Evolutionary conservation across 53 echinoderm and acorn worm species (phyloP), one percentile per base, ranked within the genome.

Genomic region (Holothuria leucospilota): DNA sequence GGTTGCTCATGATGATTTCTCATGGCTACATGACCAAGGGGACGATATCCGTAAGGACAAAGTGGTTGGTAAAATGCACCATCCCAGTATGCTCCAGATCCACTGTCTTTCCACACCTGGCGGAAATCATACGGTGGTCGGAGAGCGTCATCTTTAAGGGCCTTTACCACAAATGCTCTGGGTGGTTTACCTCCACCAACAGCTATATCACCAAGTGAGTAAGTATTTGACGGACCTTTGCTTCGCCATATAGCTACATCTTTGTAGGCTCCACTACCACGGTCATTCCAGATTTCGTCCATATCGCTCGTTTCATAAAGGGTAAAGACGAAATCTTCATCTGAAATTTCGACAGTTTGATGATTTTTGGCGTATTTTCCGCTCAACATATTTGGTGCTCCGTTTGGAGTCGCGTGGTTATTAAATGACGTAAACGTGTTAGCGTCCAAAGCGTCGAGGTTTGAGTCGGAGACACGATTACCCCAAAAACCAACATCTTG

Each of bases 231-330:
- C 1, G 27, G 24, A 16, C 79, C 79, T 20, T 59, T 51, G 18
- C 79, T 79, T 20, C 79, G n/a, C 79, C 79, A 79, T 20, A 79
- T 20, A 30, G 79, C 27, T 27, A 79, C 26, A 79, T 79, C 79
- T 1, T 18, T 56, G 13, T 60, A 0, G 10, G 79, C 79, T 12
- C 79, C 79, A 79, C 79, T 79, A 11, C 59, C 59, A 14, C 79
- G 34, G 34, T 79, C 79, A 59, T 79, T 79, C 79, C 79, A 79
- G 23, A 79, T 60, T 79, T 79, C 79, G 61, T 79, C 79, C 18
- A 60, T 56, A 20, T 58, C 79, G 6, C 16, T 34, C 29, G 20
- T 56, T 59, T 79, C 59, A 29, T 28, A 79, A 34, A 79, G 28
- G 34, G 59, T 79, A 30, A 79, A 79, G 38, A 60, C 59, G 27